phyloP scores from a whole-genome alignment of 2,113 vertebrate species.

The Eudyptes chrysolophus region DNA sequence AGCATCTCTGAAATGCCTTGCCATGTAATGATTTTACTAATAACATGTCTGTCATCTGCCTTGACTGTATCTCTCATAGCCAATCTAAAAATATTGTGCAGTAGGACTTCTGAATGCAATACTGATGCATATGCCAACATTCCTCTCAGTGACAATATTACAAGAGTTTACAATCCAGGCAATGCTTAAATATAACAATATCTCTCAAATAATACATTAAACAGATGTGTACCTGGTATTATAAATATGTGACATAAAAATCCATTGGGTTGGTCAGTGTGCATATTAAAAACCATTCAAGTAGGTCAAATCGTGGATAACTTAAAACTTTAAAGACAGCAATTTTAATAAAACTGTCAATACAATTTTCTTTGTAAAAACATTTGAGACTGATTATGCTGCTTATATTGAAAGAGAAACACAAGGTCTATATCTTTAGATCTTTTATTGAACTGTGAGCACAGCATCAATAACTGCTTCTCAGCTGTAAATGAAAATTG shows the following conservation, averaged over 20 bases:
- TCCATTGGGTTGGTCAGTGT: slow-evolving; percentile 43
- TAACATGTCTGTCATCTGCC: not conserved
- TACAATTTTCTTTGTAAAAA: slow-evolving; percentile 74
- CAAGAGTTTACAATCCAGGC: not conserved
- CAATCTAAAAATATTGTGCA: not conserved
- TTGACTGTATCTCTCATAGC: not conserved
- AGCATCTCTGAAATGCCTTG: not conserved
- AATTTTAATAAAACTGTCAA: slow-evolving; percentile 79
- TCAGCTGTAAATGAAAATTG: slow-evolving; percentile 82
- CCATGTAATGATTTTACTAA: not conserved
- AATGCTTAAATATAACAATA: not conserved
- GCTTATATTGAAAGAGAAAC: slow-evolving; percentile 73
- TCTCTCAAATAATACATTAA: slow-evolving; percentile 38
- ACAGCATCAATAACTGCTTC: slow-evolving; percentile 77
- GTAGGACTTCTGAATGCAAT: not conserved
- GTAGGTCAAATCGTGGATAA: slow-evolving; percentile 61
- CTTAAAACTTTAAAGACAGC: slow-evolving; percentile 74
- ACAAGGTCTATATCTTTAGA: slow-evolving; percentile 72
- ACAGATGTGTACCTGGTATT: slow-evolving; percentile 39
- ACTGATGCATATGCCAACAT: not conserved
- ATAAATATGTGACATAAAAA: slow-evolving; percentile 44
- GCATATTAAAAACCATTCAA: slow-evolving; percentile 61
- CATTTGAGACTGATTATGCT: slow-evolving; percentile 76
- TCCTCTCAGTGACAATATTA: not conserved
- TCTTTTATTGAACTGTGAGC: slow-evolving; percentile 76